Conservation (phyloP, 2,797 vertebrate species). For the Tamandua tetradactyla region DNA sequence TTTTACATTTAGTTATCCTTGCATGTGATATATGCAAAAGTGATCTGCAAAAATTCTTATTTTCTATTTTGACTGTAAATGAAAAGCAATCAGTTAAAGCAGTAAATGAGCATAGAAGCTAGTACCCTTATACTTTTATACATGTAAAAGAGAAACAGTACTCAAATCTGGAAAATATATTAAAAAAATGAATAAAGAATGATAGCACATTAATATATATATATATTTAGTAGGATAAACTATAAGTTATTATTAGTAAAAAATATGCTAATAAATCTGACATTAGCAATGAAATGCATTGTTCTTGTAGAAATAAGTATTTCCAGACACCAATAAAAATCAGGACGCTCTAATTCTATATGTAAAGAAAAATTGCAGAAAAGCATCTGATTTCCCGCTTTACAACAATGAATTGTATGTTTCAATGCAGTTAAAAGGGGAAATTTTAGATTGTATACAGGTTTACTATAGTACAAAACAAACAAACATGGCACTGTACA, state of each 20-base stretch:
- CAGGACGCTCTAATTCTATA: not conserved
- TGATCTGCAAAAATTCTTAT: not conserved
- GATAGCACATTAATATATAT: not conserved
- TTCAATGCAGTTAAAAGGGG: too few relatives aligned
- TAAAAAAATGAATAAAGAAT: conserved; percentile 35
- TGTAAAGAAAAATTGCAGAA: not conserved
- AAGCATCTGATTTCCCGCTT: too few relatives aligned
- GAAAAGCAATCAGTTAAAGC: not conserved
- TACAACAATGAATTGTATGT: too few relatives aligned
- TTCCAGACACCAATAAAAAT: not conserved
- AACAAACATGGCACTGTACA: too few relatives aligned
- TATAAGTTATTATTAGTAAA: not conserved
- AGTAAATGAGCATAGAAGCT: not conserved
- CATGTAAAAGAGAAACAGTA: not conserved
- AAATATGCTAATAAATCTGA: not conserved
- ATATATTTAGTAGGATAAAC: not conserved
- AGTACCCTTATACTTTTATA: not conserved
- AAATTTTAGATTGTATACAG: too few relatives aligned
- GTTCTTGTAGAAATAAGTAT: conserved; percentile 29
- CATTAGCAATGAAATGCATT: not conserved
- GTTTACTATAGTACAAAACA: too few relatives aligned
- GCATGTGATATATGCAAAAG: not conserved
- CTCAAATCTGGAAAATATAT: not conserved
- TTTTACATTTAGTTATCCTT: not conserved
- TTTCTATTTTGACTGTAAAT: not conserved